These are phyloP conservation scores for Tridacna crocea DNA, from an alignment of 2,888 invertebrate species.

Conservation along the genomic window DNA sequence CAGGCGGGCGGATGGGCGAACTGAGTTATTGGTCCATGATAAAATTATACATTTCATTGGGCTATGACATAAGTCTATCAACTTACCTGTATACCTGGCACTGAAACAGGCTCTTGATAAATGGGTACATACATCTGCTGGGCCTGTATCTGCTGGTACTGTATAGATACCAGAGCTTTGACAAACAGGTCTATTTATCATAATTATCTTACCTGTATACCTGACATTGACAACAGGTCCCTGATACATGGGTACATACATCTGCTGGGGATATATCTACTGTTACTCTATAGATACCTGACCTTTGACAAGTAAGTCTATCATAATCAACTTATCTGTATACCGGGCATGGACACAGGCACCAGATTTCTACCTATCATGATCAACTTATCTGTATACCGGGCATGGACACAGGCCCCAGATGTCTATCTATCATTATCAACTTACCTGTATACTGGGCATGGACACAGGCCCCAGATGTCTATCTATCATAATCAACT, in stretches of 20 bases:
- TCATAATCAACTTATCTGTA: conserved; percentile 58
- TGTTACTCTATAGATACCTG: conserved; percentile 53
- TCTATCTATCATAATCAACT: conserved; percentile 1
- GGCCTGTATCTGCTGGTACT: conserved; percentile 58
- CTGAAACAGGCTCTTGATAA: conserved; percentile 59
- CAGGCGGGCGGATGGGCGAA: no score
- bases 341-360: conserved; percentile 53
- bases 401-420: conserved; percentile 54
- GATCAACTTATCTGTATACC: conserved; percentile 59
- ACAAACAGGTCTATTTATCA: no score
- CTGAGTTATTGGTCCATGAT: no score
- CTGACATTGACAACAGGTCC: conserved; percentile 54
- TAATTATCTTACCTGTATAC: conserved; percentile 53
- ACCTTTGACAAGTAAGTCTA: conserved; percentile 29
- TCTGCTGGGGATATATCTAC: conserved; percentile 57
- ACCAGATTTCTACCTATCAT: no score
- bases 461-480: conserved; percentile 59
- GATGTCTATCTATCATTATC: no score
- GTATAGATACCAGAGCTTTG: conserved; percentile 48
- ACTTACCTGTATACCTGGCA: conserved; percentile 57
- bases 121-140: conserved; percentile 63
- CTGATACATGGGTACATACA: conserved; percentile 63
- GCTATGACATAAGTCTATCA: no score
- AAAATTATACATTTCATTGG: no score
- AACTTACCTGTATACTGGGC: conserved; percentile 56